These are phyloP conservation scores for Leptinotarsa defecta DNA, from an alignment of 1,140 invertebrate species.

Conservation along the genomic window DNA sequence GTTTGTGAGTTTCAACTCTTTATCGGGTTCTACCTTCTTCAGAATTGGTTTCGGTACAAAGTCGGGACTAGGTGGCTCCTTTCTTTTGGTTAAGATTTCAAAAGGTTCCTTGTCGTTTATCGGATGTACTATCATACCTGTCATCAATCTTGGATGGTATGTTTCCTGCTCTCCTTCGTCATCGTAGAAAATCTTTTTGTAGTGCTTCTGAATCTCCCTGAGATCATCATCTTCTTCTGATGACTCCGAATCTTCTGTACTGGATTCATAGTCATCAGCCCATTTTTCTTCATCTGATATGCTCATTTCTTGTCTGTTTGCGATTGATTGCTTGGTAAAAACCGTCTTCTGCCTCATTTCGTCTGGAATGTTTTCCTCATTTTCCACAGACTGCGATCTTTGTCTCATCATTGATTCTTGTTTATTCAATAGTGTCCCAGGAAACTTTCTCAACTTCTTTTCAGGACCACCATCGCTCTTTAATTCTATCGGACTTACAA, in stretches of 20 bases:
- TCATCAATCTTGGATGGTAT: slow-evolving; percentile 65
- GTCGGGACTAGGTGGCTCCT: slow-evolving; percentile 65
- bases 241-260: slow-evolving; percentile 48
- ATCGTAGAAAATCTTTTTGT: slow-evolving; percentile 44
- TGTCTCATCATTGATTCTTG: slow-evolving; percentile 38
- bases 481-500: slow-evolving; percentile 50
- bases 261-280: slow-evolving; percentile 50
- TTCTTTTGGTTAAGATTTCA: slow-evolving; percentile 61
- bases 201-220: neutral
- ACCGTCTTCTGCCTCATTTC: slow-evolving; percentile 43
- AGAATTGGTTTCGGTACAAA: slow-evolving; percentile 76
- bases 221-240: slow-evolving; percentile 41
- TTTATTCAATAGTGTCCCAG: slow-evolving; percentile 33
- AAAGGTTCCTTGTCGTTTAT: slow-evolving; percentile 59
- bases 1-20: slow-evolving; percentile 19
- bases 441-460: slow-evolving; percentile 32
- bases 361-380: slow-evolving; percentile 50
- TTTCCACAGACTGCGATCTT: slow-evolving; percentile 49
- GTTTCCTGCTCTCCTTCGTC: slow-evolving; percentile 68
- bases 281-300: slow-evolving; percentile 51
- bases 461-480: slow-evolving; percentile 37
- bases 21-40: slow-evolving; percentile 59
- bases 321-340: slow-evolving; percentile 38
- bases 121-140: slow-evolving; percentile 36
- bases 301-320: slow-evolving; percentile 42